Evolutionary conservation across 2,797 vertebrate species (phyloP).

Genomic region (Oceanodroma leucorhoa): DNA sequence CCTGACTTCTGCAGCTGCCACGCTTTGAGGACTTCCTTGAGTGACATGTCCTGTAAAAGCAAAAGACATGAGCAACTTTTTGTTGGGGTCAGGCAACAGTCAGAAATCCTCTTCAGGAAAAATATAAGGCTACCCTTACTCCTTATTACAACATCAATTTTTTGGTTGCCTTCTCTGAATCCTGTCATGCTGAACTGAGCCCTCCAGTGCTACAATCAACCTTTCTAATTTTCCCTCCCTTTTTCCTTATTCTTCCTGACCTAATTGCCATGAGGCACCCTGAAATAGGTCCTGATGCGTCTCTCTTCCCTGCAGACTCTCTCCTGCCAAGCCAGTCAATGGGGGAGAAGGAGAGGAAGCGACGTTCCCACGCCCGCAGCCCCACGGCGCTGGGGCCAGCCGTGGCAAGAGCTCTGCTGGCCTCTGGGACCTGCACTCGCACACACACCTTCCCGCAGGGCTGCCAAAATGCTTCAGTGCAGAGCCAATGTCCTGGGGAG

Average conservation of each 20-base stretch:
- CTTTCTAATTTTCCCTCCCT: background rate
- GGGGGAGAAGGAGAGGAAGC: background rate
- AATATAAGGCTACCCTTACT: background rate
- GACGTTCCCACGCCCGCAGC: fast-evolving
- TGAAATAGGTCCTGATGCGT: background rate
- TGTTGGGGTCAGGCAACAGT: fast-evolving
- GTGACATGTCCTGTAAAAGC: background rate
- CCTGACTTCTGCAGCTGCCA: background rate
- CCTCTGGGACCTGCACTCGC: background rate
- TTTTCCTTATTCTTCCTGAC: background rate
- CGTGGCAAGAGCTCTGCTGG: background rate
- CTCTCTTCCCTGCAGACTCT: background rate
- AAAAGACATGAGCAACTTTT: background rate
- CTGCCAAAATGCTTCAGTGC: background rate
- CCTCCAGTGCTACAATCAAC: background rate
- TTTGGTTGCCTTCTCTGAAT: background rate
- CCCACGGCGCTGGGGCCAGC: fast-evolving
- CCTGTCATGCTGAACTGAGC: background rate
- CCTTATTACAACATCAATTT: background rate
- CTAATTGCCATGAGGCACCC: background rate
- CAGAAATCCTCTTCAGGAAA: background rate
- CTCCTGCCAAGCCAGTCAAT: background rate
- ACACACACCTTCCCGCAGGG: background rate
- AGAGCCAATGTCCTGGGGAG: fast-evolving
- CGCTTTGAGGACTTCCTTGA: background rate